phyloP scores from a whole-genome alignment of 2,888 invertebrate genomes.

The Kryphioiulus occultus region DNA sequence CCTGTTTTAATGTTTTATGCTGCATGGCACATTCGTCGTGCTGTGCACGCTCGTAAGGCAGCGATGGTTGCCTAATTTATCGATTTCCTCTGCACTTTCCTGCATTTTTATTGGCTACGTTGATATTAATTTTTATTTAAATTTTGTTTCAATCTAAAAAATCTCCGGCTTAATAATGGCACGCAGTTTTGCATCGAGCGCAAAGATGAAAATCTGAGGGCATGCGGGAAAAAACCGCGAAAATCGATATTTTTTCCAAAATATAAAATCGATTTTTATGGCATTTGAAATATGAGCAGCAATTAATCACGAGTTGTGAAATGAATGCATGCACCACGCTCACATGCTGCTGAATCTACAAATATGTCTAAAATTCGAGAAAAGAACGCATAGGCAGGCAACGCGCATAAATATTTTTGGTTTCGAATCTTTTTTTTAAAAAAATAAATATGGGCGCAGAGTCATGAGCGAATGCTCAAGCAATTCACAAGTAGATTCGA shows the following conservation, averaged over 20 bases:
- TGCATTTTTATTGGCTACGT: slow-evolving; percentile 21
- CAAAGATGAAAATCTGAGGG: slow-evolving; percentile 32
- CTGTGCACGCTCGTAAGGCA: background rate
- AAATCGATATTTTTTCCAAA: slow-evolving; percentile 36
- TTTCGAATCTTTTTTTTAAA: background rate
- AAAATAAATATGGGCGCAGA: background rate
- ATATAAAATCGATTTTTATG: slow-evolving; percentile 40
- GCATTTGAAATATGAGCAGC: slow-evolving; percentile 40
- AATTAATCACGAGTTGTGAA: slow-evolving; percentile 36
- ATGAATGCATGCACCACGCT: slow-evolving; percentile 32
- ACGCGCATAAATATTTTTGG: background rate
- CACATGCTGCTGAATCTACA: slow-evolving; percentile 27
- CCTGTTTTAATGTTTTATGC: background rate
- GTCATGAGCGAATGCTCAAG: background rate
- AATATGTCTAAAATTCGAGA: background rate
- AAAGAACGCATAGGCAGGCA: background rate
- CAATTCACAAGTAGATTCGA: background rate
- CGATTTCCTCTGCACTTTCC: slow-evolving; percentile 10
- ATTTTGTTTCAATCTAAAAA: slow-evolving; percentile 39
- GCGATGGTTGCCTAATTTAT: slow-evolving; percentile 1
- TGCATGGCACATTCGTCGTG: background rate
- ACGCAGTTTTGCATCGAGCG: slow-evolving; percentile 32
- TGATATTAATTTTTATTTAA: slow-evolving; percentile 38
- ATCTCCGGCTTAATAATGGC: slow-evolving; percentile 36
- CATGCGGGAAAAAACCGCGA: background rate